Evolutionary conservation across 2,797 vertebrate species (phyloP), one percentile per base, ranked within the genome.

Genomic region (Hemibagrus guttatus): DNA sequence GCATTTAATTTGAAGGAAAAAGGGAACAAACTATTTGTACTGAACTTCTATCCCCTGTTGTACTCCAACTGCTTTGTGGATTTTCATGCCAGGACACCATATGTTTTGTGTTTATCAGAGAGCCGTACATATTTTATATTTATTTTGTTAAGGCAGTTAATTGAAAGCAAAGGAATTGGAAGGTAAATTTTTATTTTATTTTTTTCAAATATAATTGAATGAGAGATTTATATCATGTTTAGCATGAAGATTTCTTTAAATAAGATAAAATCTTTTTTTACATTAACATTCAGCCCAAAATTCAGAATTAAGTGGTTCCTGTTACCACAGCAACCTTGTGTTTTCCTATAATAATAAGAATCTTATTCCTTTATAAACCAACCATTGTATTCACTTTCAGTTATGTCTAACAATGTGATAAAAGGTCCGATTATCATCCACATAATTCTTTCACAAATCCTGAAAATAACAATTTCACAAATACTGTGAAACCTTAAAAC

Each of bases 21-120:
- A 76, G 16, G 19, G 9, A 78, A 59, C 46, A 61, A 39, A 31
- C n/a, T 54, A 54, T 56, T 84, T 42, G 56, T 80, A 49, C 49
- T 74, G 16, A 69, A 87, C 54, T 84, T 61, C 42, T 31, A 81
- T 74, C 54, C 74, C 64, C 82, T 71, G 64, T 71, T 87, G 63
- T 71, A 59, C n/a, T 75, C 52, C 74, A 71, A 52, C 26, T 16
- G 26, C 54, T 84, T 63, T 74, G 56, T 52, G 64, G 6, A 49
- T 58, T 69, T 81, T 68, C 52, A 28, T 31, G 26, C 17, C 17
- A 31, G 31, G 26, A 84, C 14, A 19, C 66, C 86, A 84, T 84
- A 28, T 84, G 83, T 46, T 74, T 69, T 63, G 26, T 61, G 13
- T 3, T 66, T 49, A 83, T 56, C 28, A 39, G 59, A 76, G 59